Percentiles rank a stretch among this genome's conserved stretches.
Evolutionary conservation across 2,113 vertebrate species (phyloP).

Genomic region (Channa argus): DNA sequence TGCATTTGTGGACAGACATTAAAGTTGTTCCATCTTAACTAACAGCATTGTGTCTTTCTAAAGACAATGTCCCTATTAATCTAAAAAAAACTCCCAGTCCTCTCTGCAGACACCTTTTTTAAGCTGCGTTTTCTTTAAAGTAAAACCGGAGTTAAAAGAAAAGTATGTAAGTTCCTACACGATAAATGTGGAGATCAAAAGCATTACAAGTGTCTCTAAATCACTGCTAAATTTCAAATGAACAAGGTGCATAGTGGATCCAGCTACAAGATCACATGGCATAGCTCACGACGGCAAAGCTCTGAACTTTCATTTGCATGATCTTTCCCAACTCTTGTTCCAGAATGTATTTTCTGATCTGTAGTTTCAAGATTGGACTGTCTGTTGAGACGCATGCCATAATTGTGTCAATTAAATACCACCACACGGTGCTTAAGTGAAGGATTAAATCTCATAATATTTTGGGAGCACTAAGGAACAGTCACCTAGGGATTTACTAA

Average conservation of each 20-base stretch:
- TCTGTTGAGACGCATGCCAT: constrained; percentile 40
- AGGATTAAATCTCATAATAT: constrained; percentile 46
- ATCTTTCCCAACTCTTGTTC: constrained; percentile 29
- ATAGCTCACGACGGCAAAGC: constrained; percentile 13
- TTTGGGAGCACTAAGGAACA: constrained; percentile 42
- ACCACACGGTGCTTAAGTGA: constrained; percentile 33
- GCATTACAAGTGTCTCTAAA: background rate
- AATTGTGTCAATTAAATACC: constrained; percentile 60
- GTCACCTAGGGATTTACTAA: constrained; percentile 16
- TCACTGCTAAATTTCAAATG: constrained; percentile 13
- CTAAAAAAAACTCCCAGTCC: no score
- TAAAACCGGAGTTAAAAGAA: background rate
- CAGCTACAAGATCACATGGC: constrained; percentile 17
- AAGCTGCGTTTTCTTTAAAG: background rate
- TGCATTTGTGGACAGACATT: no score
- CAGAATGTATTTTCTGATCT: constrained; percentile 43
- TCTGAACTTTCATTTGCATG: constrained; percentile 51
- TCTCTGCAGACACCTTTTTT: background rate
- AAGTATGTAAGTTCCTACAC: background rate
- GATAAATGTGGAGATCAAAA: background rate
- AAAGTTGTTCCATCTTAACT: no score
- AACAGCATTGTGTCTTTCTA: no score
- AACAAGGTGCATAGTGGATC: constrained; percentile 1
- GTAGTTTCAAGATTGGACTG: constrained; percentile 60
- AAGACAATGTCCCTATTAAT: background rate